These are phyloP conservation scores for Sternotherus odoratus DNA, from an alignment of 2,797 vertebrate species.

Conservation along the genomic window DNA sequence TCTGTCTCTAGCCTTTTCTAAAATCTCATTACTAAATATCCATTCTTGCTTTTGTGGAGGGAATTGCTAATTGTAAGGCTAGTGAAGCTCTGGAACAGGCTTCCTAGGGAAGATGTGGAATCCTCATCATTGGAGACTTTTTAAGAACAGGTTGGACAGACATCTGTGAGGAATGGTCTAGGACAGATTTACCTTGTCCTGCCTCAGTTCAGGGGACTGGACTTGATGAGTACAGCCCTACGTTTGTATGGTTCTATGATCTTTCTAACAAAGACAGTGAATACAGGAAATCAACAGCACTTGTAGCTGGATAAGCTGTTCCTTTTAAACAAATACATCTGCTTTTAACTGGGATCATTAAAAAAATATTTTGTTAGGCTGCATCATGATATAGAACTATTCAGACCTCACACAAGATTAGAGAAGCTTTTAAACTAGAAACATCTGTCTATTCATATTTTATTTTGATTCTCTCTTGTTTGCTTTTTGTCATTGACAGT, in stretches of 20 bases:
- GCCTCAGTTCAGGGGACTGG: background rate
- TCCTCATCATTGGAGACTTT: background rate
- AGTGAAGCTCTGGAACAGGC: background rate
- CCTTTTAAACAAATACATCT: background rate
- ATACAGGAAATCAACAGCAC: background rate
- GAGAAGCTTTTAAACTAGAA: background rate
- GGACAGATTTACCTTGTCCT: background rate
- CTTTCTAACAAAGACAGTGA: background rate
- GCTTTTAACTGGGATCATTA: background rate
- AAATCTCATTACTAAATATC: background rate
- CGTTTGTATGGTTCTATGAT: background rate
- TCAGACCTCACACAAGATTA: background rate
- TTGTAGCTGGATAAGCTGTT: background rate
- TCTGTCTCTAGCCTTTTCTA: background rate
- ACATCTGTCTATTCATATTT: background rate
- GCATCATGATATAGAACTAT: background rate
- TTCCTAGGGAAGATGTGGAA: background rate
- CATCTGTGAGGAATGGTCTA: background rate
- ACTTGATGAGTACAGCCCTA: background rate
- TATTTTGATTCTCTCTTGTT: background rate
- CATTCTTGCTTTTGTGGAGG: no score
- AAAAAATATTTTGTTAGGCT: background rate
- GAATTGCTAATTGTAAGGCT: background rate
- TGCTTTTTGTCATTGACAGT: background rate
- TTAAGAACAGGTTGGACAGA: background rate